Evolutionary conservation across 2,113 vertebrate genomes (phyloP).

Genomic region (Arothron firmamentum): DNA sequence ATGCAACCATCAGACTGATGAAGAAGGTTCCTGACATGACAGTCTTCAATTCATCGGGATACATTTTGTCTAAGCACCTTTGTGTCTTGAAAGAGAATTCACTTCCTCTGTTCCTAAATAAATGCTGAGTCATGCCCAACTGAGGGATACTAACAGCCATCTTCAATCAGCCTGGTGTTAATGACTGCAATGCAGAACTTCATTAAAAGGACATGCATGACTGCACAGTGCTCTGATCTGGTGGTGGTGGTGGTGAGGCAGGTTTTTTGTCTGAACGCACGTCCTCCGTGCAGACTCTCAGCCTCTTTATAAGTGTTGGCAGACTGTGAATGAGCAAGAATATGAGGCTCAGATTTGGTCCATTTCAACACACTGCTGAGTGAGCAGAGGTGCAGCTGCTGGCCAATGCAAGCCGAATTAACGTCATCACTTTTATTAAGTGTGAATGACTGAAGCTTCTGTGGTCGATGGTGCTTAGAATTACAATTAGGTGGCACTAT

Average conservation of each 20-base stretch:
- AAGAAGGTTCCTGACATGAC: not conserved
- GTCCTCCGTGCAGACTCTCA: conserved; percentile 3
- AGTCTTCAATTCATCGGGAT: not conserved
- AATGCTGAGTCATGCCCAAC: conserved; percentile 15
- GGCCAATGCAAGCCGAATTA: conserved; percentile 7
- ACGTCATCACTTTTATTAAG: conserved; percentile 41
- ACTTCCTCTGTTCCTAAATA: conserved; percentile 21
- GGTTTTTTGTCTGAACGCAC: too few relatives aligned
- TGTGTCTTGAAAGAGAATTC: conserved; percentile 6
- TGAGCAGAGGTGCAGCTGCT: conserved; percentile 31
- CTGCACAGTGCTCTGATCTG: conserved; percentile 69
- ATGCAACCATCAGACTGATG: not conserved
- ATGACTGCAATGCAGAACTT: conserved; percentile 66
- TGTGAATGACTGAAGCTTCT: conserved; percentile 38
- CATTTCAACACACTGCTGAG: conserved; percentile 20
- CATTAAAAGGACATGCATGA: conserved; percentile 78
- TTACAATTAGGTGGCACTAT: conserved; percentile 36
- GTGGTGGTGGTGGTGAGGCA: conserved; percentile 5
- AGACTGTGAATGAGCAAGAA: conserved; percentile 50
- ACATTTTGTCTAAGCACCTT: not conserved
- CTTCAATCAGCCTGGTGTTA: conserved; percentile 44
- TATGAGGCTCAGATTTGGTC: conserved; percentile 35
- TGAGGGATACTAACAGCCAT: conserved; percentile 5
- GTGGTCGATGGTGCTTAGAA: conserved; percentile 29
- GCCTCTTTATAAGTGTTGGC: conserved; percentile 55